These are phyloP conservation scores for Trochalopteron elliotii DNA, from an alignment of 2,113 vertebrate genomes.

Conservation along the genomic window DNA sequence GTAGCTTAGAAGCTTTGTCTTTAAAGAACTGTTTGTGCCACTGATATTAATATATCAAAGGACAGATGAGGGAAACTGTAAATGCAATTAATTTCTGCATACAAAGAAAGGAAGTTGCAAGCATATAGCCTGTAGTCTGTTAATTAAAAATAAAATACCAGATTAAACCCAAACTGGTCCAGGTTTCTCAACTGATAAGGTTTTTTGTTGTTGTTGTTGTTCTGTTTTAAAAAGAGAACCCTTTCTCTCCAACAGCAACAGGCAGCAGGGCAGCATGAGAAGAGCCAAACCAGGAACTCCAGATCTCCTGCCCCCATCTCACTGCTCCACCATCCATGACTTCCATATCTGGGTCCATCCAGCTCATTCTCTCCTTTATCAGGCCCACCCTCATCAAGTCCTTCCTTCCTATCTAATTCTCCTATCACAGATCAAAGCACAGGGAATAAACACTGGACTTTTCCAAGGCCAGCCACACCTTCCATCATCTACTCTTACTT, in stretches of 20 bases:
- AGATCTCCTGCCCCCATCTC: neutral
- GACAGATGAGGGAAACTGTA: constrained; percentile 21
- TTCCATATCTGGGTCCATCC: neutral
- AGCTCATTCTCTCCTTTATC: neutral
- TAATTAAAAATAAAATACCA: constrained; percentile 18
- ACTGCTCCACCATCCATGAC: rapidly evolving
- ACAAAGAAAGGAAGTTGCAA: constrained; percentile 55
- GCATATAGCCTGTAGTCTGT: neutral
- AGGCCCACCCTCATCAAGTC: neutral
- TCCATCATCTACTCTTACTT: neutral
- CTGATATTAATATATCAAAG: constrained; percentile 32
- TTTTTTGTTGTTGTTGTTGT: neutral
- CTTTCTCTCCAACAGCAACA: neutral
- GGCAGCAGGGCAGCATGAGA: neutral
- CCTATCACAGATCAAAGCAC: neutral
- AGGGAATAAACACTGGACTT: neutral
- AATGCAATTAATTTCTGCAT: constrained; percentile 34
- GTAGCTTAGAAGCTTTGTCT: constrained; percentile 56
- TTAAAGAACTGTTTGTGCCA: constrained; percentile 40
- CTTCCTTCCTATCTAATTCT: neutral
- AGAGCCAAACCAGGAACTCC: neutral
- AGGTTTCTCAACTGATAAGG: neutral
- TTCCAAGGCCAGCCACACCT: neutral
- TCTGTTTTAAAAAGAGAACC: neutral
- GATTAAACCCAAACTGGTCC: neutral